A percentile compares a stretch with the other conserved stretches of the same genome.
These are phyloP conservation scores for Bimastos eiseni DNA, from an alignment of 2,888 invertebrate species.

Conservation along the genomic window DNA sequence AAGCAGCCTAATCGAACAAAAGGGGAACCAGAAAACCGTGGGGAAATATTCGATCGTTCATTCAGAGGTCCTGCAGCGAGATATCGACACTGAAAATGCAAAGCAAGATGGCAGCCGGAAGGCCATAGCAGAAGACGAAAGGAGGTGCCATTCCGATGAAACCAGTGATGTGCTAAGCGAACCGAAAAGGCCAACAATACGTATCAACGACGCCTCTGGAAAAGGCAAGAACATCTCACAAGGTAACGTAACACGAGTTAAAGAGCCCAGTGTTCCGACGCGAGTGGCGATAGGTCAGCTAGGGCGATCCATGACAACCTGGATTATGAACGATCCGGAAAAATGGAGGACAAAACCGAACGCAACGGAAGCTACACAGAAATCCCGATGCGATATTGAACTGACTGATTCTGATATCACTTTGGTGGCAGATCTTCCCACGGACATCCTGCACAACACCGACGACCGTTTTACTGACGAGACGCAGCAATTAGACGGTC, in stretches of 20 bases:
- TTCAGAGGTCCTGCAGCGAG: background rate
- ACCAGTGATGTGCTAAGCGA: background rate
- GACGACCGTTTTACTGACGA: background rate
- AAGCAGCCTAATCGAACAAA: background rate
- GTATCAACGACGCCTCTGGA: background rate
- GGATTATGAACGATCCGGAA: background rate
- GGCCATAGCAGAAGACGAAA: background rate
- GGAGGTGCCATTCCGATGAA: background rate
- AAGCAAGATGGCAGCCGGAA: background rate
- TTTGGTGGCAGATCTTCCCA: background rate
- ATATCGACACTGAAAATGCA: background rate
- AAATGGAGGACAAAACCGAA: background rate
- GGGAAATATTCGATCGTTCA: background rate
- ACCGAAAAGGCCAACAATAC: background rate
- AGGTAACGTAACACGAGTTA: background rate
- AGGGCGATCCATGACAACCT: background rate
- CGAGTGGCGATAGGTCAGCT: background rate
- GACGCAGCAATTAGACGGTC: background rate
- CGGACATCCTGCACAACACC: background rate
- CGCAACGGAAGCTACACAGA: background rate
- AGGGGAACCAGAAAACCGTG: background rate
- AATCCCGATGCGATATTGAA: background rate
- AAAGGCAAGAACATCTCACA: background rate
- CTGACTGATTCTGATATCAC: background rate
- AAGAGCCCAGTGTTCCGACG: background rate